Base-by-base conservation (phyloP, 2,113 vertebrate species). In the Perccottus glenii region DNA sequence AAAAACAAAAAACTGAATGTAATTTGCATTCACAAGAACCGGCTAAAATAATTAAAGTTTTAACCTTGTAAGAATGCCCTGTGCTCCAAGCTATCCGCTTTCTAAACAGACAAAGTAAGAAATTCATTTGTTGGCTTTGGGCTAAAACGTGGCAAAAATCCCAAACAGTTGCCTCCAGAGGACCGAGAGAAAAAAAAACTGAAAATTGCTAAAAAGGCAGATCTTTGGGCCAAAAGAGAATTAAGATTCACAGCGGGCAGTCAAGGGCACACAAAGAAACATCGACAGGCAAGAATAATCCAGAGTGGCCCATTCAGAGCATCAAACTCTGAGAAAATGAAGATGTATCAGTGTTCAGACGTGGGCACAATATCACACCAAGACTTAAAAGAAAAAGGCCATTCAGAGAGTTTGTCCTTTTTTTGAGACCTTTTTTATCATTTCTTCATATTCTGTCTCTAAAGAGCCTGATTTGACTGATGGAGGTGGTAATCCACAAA, bases 221-320 rank as follows among this genome's bases (percentile, higher is more conserved):
- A 83, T 78, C 59, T 64, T 55, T 61, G 38, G 33, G 59, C 73
- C 72, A 77, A 53, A 81, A 71, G 19, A 80, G 67, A 82, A 84
- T 90, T 86, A 85, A 67, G 72, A 88, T 90, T 86, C 86, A 85
- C 67, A 72, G 70, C 45, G 44, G 63, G 70, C 75, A 56, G 65
- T 90, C 85, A 88, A 90, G 88, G 85, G 77, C 83, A 75, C 5
- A 38, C 56, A 70, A 64, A 73, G 72, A 73, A 74, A 80, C 57
- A 70, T 70, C 1, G 0, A 36, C 47, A 36, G 44, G 65, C 50
- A 73, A 67, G 74, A 81, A 79, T 75, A 65, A 77, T 67, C 78
- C 61, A 62, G 51, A 75, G 68, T 51, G 32, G 44, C 45, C 12
- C 40, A 74, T 51, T 80, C 60, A 73, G 69, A 77, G 48, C 57